A percentile compares a stretch with the other conserved stretches of the same genome.
Conservation (phyloP, 2,888 invertebrate genomes). For the Watsonalla cultraria region DNA sequence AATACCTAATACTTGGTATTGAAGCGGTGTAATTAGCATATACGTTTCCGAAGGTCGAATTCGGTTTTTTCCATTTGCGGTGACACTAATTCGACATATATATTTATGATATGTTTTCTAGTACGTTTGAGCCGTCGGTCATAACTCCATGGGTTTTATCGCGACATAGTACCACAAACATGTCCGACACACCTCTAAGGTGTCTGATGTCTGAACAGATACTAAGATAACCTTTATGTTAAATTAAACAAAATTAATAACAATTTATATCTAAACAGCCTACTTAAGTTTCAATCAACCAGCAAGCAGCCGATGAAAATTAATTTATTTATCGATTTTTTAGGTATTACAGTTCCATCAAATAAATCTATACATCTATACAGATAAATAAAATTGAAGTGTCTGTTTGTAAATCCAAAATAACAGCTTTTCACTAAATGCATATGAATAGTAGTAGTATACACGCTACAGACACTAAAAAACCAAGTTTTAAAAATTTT, state of each 20-base stretch:
- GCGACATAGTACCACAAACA: conserved; percentile 51
- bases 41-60: conserved; percentile 43
- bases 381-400: no score
- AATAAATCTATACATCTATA: no score
- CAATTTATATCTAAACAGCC: conserved; percentile 9
- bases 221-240: conserved; percentile 18
- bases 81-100: conserved; percentile 53
- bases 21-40: conserved; percentile 62
- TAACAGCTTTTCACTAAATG: no score
- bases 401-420: no score
- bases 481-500: no score
- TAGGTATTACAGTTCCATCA: not conserved
- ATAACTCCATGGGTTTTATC: conserved; percentile 63
- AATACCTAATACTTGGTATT: conserved; percentile 34
- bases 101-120: conserved; percentile 60
- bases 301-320: not conserved
- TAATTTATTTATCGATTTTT: not conserved
- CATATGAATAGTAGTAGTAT: no score
- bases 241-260: conserved; percentile 23
- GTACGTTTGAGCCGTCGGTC: conserved; percentile 37
- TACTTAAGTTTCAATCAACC: not conserved
- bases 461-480: no score
- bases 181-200: conserved; percentile 40
- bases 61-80: conserved; percentile 58
- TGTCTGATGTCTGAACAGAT: conserved; percentile 47